Base-by-base conservation (phyloP, 2,888 invertebrate genomes). In the Adelphocoris suturalis region DNA sequence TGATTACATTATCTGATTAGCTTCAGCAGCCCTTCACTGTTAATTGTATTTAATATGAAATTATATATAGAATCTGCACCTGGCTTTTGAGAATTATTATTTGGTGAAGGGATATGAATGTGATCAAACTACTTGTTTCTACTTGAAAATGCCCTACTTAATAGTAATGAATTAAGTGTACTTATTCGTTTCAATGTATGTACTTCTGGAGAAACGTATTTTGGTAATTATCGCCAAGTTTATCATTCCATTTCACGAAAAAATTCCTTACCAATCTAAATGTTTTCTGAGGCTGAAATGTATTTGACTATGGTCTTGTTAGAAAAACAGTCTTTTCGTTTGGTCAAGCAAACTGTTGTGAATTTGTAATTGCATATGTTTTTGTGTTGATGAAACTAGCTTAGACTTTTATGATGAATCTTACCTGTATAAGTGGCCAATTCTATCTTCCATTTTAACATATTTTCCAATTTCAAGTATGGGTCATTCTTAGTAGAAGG, bases 1-100 rank as follows among this genome's bases (percentile, higher is more conserved):
- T 85, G 55, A 85, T 85, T 2, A 85, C 57, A 37, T n/a, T 1
- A 37, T 27, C n/a, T 85, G 85, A 85, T 61, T 46, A 28, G 85
- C 85, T 85, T 55, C 48, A 47, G 46, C 23, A 23, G 68, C 27
- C 68, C 68, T 68, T 68, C 68, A 68, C 68, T 68, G 23, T 68
- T 68, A 5, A 68, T 27, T 68, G 23, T 68, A 68, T 68, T 68
- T 68, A 68, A 68, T 13, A 27, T 68, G 19, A 68, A 68, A 19
- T 68, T 68, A 68, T 23, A 5, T 68, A 68, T 68, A 27, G 23
- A 68, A 68, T 13, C 68, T 23, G 68, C 68, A 68, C 68, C 68
- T 68, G 68, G 68, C 68, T 68, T 68, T 23, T 68, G 68, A 68
- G 23, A 68, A 11, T 68, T 68, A 68, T 68, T 68, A 68, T 68